Percentiles rank a stretch among this genome's conserved stretches.
These are phyloP conservation scores for Scomber colias DNA, from an alignment of 2,113 vertebrate genomes.

Conservation along the genomic window DNA sequence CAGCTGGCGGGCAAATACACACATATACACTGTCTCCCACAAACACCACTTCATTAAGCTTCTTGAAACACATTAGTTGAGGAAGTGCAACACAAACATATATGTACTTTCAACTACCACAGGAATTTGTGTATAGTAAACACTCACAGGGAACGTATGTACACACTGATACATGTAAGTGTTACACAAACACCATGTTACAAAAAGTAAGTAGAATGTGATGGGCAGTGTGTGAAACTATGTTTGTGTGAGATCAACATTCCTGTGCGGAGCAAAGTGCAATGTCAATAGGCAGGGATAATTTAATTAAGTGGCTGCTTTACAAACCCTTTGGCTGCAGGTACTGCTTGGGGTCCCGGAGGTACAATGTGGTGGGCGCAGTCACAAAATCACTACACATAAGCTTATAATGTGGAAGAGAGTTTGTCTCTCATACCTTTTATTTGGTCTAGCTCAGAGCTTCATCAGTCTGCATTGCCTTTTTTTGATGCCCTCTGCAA, in stretches of 20 bases:
- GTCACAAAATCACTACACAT: no score
- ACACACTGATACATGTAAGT: constrained; percentile 34
- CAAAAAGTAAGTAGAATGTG: constrained; percentile 33
- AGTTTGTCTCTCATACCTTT: no score
- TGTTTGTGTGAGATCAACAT: constrained; percentile 70
- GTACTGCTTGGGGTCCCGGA: no score
- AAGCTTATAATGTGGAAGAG: no score
- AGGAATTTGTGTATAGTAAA: constrained; percentile 30
- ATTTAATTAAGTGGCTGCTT: constrained; percentile 53
- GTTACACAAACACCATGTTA: constrained; percentile 47
- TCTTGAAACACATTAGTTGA: constrained; percentile 21
- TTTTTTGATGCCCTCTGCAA: no score
- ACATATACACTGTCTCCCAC: constrained; percentile 22
- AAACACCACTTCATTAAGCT: constrained; percentile 55
- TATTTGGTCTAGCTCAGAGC: no score
- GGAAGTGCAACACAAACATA: constrained; percentile 48
- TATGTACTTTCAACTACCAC: constrained; percentile 11
- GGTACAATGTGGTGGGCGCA: no score
- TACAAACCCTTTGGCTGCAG: not conserved
- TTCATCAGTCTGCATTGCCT: no score
- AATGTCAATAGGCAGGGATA: constrained; percentile 56
- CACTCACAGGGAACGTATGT: constrained; percentile 22
- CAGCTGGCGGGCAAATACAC: constrained; percentile 61
- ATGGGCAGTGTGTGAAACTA: constrained; percentile 48
- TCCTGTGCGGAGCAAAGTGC: constrained; percentile 56